These are phyloP conservation scores for Athalia circularis DNA, from an alignment of 2,888 invertebrate species.

Conservation along the genomic window DNA sequence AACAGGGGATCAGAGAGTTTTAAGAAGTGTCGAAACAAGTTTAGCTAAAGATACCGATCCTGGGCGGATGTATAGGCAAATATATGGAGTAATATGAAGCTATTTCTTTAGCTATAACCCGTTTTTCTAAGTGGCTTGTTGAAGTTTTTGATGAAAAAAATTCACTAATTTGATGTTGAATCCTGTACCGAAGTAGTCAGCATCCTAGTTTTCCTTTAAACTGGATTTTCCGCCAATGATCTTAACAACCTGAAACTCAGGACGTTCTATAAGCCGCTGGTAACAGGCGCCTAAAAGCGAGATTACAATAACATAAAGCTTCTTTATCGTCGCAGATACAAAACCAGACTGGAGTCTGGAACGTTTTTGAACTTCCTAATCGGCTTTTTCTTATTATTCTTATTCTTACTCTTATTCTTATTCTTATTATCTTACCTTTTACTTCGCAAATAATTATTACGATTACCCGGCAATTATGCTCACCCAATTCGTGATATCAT, in stretches of 20 bases:
- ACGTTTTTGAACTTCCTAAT: conserved; percentile 35
- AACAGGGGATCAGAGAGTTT: conserved; percentile 34
- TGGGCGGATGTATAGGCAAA: too few species aligned
- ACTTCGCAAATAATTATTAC: conserved; percentile 21
- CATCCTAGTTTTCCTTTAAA: conserved; percentile 16
- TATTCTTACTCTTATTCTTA: not conserved
- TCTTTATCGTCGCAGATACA: conserved; percentile 30
- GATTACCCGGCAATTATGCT: conserved; percentile 32
- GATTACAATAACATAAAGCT: conserved; percentile 40
- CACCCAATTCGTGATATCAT: not conserved
- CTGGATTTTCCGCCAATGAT: conserved; percentile 23
- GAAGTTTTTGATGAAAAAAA: not conserved
- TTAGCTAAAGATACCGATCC: conserved; percentile 28
- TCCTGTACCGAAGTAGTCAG: not conserved
- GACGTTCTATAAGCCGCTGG: conserved; percentile 24
- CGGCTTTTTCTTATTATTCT: not conserved
- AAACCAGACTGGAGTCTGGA: conserved; percentile 19
- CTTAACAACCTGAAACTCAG: conserved; percentile 7
- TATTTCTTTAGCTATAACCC: too few species aligned
- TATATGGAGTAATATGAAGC: too few species aligned
- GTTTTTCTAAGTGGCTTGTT: too few species aligned
- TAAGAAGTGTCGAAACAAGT: conserved; percentile 36
- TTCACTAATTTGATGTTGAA: not conserved
- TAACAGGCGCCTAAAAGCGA: conserved; percentile 37
- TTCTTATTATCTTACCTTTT: not conserved